phyloP scores from a whole-genome alignment of 2,888 invertebrate genomes.

The Leistus spinibarbis region DNA sequence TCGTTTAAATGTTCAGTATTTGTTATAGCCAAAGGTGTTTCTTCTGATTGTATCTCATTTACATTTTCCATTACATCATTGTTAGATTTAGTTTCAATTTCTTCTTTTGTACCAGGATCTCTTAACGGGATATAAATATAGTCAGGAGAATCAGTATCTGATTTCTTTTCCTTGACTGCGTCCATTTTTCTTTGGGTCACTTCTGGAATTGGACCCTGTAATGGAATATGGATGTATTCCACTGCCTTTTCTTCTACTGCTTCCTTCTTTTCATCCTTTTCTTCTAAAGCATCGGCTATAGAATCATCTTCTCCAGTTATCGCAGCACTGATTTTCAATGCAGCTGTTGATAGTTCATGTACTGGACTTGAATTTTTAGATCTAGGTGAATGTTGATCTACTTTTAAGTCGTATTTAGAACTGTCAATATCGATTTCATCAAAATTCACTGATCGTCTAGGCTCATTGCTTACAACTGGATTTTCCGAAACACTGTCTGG shows the following conservation, averaged over 20 bases:
- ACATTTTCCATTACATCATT: neutral
- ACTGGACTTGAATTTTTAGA: slow-evolving; percentile 28
- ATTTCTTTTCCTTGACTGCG: slow-evolving; percentile 17
- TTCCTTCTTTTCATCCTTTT: neutral
- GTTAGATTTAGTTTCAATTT: neutral
- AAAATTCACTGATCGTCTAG: slow-evolving; percentile 9
- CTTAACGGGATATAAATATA: slow-evolving; percentile 44
- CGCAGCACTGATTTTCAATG: slow-evolving; percentile 33
- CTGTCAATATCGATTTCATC: slow-evolving; percentile 22
- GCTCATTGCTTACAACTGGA: neutral
- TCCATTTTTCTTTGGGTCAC: neutral
- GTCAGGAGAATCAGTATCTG: slow-evolving; percentile 32
- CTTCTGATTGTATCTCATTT: neutral
- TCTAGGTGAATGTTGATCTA: slow-evolving; percentile 2
- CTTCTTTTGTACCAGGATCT: slow-evolving; percentile 24
- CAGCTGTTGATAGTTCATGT: slow-evolving; percentile 17
- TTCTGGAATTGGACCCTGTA: slow-evolving; percentile 26
- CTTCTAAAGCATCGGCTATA: slow-evolving; percentile 10
- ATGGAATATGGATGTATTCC: slow-evolving; percentile 37
- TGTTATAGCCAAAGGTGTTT: neutral
- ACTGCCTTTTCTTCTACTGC: slow-evolving; percentile 16
- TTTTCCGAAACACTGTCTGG: neutral
- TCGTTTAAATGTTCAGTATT: neutral
- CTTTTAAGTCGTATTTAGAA: slow-evolving; percentile 28
- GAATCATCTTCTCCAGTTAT: slow-evolving; percentile 15